phyloP scores from a whole-genome alignment of 2,888 invertebrate genomes.

The Phaonia tiefii region DNA sequence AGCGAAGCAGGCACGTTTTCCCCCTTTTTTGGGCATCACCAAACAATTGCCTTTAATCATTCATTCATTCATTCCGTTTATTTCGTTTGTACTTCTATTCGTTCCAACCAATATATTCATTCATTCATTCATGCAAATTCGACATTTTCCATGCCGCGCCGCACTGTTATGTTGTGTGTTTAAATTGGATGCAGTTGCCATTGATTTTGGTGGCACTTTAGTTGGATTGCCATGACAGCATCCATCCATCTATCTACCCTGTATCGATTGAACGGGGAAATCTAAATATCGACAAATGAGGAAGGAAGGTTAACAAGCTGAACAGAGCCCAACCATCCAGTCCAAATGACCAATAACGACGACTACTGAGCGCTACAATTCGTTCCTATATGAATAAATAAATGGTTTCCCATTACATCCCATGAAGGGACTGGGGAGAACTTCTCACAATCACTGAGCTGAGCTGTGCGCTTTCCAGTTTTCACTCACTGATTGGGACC shows the following conservation, averaged over 20 bases:
- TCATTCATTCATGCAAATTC: slow-evolving; percentile 1
- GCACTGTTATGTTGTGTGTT: neutral
- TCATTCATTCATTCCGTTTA: slow-evolving; percentile 34
- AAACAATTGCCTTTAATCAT: slow-evolving; percentile 54
- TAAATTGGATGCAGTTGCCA: slow-evolving; percentile 23
- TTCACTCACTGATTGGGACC: no score
- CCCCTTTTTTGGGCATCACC: slow-evolving; percentile 51
- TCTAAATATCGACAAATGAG: slow-evolving; percentile 13
- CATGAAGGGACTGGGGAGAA: no score
- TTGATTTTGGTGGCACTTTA: slow-evolving; percentile 6
- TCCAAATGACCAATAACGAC: no score
- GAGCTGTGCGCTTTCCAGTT: no score
- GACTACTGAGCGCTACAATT: no score
- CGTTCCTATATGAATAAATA: no score
- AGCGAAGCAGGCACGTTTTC: slow-evolving; percentile 50
- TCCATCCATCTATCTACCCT: neutral
- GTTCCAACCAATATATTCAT: slow-evolving; percentile 4
- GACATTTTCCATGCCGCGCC: neutral
- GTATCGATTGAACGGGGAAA: slow-evolving; percentile 24
- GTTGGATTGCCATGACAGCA: slow-evolving; percentile 29
- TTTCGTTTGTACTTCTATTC: neutral
- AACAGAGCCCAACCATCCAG: neutral
- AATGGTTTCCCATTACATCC: no score
- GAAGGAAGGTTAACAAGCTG: neutral
- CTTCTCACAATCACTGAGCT: no score